Evolutionary conservation across 2,797 vertebrate species (phyloP), one percentile per base, ranked within the genome.

Genomic region (Naso thynnoides): DNA sequence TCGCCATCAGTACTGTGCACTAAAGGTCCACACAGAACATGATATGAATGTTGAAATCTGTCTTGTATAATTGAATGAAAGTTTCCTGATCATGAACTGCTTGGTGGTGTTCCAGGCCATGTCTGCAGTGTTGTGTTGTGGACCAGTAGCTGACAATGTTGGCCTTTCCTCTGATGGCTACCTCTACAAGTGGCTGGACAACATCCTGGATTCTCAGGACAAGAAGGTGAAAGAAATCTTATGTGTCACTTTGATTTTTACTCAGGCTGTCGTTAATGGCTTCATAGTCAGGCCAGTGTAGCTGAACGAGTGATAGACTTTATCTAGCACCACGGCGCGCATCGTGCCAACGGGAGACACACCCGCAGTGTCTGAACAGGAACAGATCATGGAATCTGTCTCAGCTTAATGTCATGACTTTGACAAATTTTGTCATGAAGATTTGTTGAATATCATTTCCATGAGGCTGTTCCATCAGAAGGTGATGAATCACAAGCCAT

Each of bases 181-280:
- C 94, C 95, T 99, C 70, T 99, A 99, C 94, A 99, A 99, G 89
- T 99, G 98, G 98, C 88, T 99, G 82, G 97, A 99, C 94, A 99
- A 99, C 93, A 99, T 99, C 91, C 93, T 99, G 95, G 98, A 99
- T 93, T 99, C 98, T 66, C 96, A 98, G 91, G 98, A 99, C 94
- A 97, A 97, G 91, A 99, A 99, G 96, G 98, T 98, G 90, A 91
- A 73, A 45, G 1, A 68, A n/a, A 13, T 23, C 1, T 45, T 66
- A 36, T 8, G 24, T n/a, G 64, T 29, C 1, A n/a, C 2, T 61
- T 26, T n/a, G 29, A 39, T 18, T n/a, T 8, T 49, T n/a, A 36
- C 26, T 31, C 2, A 56, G 36, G 24, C 10, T 18, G 14, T 18
- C 18, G 52, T 24, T 27, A 1, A n/a, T 10, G 2, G 16, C 58